A percentile compares a stretch with the other conserved stretches of the same genome.
These are phyloP conservation scores for Rhopalosiphum maidis DNA, from an alignment of 1,140 invertebrate species.

Conservation along the genomic window DNA sequence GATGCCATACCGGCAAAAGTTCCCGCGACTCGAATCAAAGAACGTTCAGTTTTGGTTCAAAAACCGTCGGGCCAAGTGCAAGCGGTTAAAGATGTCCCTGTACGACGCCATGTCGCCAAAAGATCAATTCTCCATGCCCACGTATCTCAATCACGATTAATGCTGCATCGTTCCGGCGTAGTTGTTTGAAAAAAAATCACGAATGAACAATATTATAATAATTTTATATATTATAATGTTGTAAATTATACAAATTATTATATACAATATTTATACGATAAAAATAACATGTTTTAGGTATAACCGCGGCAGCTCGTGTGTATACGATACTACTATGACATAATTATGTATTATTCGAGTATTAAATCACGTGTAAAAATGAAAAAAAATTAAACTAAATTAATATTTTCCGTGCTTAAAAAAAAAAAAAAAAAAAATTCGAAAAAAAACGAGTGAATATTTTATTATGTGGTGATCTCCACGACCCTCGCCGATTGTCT, in stretches of 20 bases:
- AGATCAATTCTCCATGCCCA: conserved; percentile 59
- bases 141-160: conserved; percentile 54
- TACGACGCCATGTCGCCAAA: conserved; percentile 65
- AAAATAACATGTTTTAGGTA: not conserved
- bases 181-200: not conserved
- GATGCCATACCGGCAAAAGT: conserved; percentile 94
- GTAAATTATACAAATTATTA: not conserved
- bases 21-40: conserved; percentile 94
- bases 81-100: conserved; percentile 87
- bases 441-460: not conserved
- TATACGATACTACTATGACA: not conserved
- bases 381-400: not conserved
- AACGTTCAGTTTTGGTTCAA: conserved; percentile 98
- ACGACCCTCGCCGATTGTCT: not conserved
- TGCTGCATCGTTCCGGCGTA: too few relatives aligned
- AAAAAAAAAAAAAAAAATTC: not conserved
- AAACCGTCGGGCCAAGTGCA: conserved; percentile 94
- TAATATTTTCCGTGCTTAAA: not conserved
- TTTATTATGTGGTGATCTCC: not conserved
- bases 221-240: too few relatives aligned
- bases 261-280: conserved; percentile 2
- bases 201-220: too few relatives aligned
- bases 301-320: not conserved
- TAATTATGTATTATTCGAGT: not conserved
- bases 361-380: not conserved